Evolutionary conservation across 2,797 vertebrate genomes (phyloP).

Genomic region (Thalassophryne amazonica): DNA sequence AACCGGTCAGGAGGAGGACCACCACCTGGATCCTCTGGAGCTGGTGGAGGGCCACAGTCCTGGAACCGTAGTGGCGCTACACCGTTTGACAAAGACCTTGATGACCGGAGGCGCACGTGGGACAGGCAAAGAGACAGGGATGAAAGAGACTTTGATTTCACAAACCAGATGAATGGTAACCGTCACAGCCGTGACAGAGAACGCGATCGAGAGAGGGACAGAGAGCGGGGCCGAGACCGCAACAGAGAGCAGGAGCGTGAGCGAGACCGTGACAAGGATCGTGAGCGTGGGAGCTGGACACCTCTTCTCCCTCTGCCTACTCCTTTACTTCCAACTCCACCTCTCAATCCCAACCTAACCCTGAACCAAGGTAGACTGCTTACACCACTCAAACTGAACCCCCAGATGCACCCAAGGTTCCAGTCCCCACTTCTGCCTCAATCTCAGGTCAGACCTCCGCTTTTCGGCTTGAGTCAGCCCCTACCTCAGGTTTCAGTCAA

Average conservation of each 20-base stretch:
- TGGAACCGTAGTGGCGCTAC: conserved; percentile 61
- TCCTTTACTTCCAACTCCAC: conserved; percentile 70
- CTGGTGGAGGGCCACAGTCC: conserved; percentile 35
- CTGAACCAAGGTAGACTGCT: conserved; percentile 66
- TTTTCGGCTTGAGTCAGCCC: conserved; percentile 37
- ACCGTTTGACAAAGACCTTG: conserved; percentile 91
- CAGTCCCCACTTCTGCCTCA: conserved; percentile 59
- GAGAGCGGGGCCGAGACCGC: conserved; percentile 65
- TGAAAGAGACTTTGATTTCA: conserved; percentile 95
- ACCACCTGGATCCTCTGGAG: conserved; percentile 21
- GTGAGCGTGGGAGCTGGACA: conserved; percentile 69
- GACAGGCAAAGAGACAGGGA: conserved; percentile 96
- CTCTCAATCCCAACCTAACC: conserved; percentile 63
- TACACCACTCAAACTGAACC: conserved; percentile 60
- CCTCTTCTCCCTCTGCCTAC: conserved; percentile 76
- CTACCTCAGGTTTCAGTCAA: conserved; percentile 35
- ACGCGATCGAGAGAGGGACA: conserved; percentile 68
- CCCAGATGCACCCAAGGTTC: conserved; percentile 56
- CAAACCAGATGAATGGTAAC: conserved; percentile 92
- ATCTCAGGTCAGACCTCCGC: conserved; percentile 46
- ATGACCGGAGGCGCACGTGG: conserved; percentile 95
- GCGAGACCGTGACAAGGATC: conserved; percentile 67
- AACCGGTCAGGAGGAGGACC: conserved; percentile 73
- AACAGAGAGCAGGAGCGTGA: conserved; percentile 63
- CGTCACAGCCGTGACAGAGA: conserved; percentile 89